Base-by-base conservation (phyloP, 1,140 invertebrate species). In the Chironomus tepperi region DNA sequence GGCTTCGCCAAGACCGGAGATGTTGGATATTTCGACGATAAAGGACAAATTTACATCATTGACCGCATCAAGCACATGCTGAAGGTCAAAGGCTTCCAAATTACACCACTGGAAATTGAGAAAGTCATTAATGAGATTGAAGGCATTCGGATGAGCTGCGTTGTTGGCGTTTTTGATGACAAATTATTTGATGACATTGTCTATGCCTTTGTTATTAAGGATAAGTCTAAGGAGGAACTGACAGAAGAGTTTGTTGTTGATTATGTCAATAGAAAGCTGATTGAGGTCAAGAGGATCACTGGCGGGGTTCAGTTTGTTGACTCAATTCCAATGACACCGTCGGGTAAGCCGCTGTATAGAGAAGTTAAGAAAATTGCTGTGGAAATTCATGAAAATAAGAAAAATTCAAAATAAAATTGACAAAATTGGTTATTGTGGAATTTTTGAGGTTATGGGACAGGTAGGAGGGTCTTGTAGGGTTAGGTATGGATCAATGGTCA, bases 61-160 rank as follows among this genome's bases (percentile, higher is more conserved):
- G 91, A 91, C 76, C 83, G 92, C 74, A 81, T 91, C 42, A 93
- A 92, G 77, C 90, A 92, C 78, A 83, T 93, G 57, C 90, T 93
- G 73, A 93, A 93, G 81, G 78, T 77, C 70, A 82, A 79, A 77
- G 9, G 10, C 1, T 57, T 57, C n/a, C 47, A 57, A n/a, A n/a
- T 57, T 10, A 57, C 47, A 57, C 81, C 81, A 73, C 76, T 79
- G 3, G 81, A 82, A 18, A 75, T 82, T 47, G 81, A 82, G 57
- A n/a, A 57, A 57, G n/a, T 57, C 7, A 57, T 57, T 12, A 57
- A 57, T 57, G 9, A 10, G 10, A 57, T 57, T 57, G 47, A 57
- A 2, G 47, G 47, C 2, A 7, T 57, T 7, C 1, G 9, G 7
- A n/a, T 10, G n/a, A 12, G 10, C 47, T 57, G 47, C 47, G 47